phyloP scores from a whole-genome alignment of 2,888 invertebrate species.

The Isoperla grammatica region DNA sequence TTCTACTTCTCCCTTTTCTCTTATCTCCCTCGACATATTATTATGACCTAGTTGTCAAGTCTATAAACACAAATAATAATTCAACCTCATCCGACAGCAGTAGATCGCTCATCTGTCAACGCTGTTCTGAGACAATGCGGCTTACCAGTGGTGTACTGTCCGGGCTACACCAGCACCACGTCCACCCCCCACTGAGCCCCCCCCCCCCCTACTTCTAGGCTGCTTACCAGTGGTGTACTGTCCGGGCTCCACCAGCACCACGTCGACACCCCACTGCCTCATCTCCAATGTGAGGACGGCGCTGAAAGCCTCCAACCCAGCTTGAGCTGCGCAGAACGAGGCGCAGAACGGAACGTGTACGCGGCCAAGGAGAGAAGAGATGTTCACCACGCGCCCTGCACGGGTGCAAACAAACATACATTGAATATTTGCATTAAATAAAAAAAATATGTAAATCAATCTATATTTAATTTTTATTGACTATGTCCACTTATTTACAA shows the following conservation, averaged over 20 bases:
- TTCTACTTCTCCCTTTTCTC: too few species aligned
- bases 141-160: slow-evolving; percentile 74
- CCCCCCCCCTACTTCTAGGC: too few species aligned
- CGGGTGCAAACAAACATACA: not conserved
- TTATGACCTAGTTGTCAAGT: too few species aligned
- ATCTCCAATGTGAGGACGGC: slow-evolving; percentile 75
- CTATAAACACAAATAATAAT: too few species aligned
- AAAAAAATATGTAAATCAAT: not conserved
- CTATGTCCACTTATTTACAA: too few species aligned
- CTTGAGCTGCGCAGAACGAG: slow-evolving; percentile 67
- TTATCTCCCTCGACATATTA: too few species aligned
- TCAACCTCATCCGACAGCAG: too few species aligned
- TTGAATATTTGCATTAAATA: not conserved
- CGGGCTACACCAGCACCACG: slow-evolving; percentile 77
- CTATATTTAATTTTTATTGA: too few species aligned
- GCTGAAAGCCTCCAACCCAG: slow-evolving; percentile 74
- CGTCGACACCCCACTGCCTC: slow-evolving; percentile 72
- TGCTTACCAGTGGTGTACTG: slow-evolving; percentile 70
- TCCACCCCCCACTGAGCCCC: slow-evolving; percentile 77
- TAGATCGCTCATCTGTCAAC: too few species aligned
- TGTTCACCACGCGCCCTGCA: slow-evolving; percentile 62
- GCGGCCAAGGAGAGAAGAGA: slow-evolving; percentile 74
- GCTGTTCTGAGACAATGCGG: too few species aligned
- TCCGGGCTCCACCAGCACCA: slow-evolving; percentile 77
- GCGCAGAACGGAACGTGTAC: slow-evolving; percentile 76